Conservation (phyloP, 2,113 vertebrate species). For the Callopanchax toddi region DNA sequence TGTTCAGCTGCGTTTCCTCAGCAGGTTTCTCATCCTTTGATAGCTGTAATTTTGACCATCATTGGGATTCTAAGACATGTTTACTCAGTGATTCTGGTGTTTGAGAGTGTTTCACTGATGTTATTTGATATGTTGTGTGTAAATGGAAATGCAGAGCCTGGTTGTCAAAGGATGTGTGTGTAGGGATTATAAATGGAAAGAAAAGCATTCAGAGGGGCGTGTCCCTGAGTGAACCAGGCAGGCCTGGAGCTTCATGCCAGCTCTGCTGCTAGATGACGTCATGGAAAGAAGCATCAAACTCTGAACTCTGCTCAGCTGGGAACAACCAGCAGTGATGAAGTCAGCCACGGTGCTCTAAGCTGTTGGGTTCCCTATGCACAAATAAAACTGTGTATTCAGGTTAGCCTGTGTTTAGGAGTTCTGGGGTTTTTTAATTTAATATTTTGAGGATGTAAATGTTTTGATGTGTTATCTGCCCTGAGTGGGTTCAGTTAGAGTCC, state of each 20-base stretch:
- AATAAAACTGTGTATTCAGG: background rate
- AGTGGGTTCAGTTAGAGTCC: no score
- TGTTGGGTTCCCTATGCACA: background rate
- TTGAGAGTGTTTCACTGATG: no score
- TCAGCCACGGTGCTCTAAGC: conserved; percentile 37
- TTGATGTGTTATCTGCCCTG: no score
- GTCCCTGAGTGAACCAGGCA: conserved; percentile 52
- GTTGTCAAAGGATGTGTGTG: no score
- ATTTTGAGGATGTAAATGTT: no score
- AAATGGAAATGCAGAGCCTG: no score
- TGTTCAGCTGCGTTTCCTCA: no score
- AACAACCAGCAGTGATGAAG: conserved; percentile 29
- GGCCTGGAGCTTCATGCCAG: conserved; percentile 70
- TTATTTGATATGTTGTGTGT: background rate
- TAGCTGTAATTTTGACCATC: no score
- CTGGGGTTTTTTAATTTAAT: no score
- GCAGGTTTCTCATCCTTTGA: no score
- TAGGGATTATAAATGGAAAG: background rate
- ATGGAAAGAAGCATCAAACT: conserved; percentile 73
- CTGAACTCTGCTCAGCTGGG: conserved; percentile 52
- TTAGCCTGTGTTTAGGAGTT: background rate
- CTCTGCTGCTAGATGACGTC: conserved; percentile 65
- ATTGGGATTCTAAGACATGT: no score
- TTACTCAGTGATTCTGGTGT: no score
- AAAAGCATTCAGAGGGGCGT: conserved; percentile 33